phyloP scores from a whole-genome alignment of 2,113 vertebrate genomes.

The Crotalus horridus region DNA sequence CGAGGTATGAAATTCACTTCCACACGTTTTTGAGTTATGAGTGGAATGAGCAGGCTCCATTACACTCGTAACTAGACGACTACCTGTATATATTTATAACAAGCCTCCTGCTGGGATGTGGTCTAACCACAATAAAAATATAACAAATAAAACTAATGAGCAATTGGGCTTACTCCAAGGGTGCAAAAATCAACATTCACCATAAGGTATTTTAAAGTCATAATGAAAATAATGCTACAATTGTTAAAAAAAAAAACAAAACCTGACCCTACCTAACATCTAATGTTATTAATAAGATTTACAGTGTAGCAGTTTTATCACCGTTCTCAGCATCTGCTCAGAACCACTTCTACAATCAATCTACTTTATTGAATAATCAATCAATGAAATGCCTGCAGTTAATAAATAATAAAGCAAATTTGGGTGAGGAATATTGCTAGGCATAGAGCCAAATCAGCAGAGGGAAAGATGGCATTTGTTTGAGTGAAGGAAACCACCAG shows the following conservation, averaged over 20 bases:
- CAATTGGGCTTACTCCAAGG: background rate
- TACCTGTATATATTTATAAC: background rate
- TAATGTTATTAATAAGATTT: background rate
- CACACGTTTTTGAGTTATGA: no score
- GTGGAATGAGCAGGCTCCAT: no score
- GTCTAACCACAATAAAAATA: background rate
- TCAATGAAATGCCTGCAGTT: background rate
- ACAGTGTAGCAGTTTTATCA: background rate
- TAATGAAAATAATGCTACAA: background rate
- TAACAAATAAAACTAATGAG: background rate
- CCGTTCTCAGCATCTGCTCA: background rate
- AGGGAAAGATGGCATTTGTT: slow-evolving; percentile 33
- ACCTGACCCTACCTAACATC: background rate
- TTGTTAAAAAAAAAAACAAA: background rate
- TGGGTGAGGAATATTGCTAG: slow-evolving; percentile 31
- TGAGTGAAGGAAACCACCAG: slow-evolving; percentile 55
- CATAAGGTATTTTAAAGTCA: background rate
- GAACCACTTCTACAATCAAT: background rate
- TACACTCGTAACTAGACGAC: no score
- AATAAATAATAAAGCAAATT: background rate
- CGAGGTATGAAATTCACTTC: no score
- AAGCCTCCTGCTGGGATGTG: background rate
- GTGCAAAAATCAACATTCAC: background rate
- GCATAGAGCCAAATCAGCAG: slow-evolving; percentile 17
- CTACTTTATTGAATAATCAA: background rate